phyloP scores from a whole-genome alignment of 1,140 invertebrate species.

The Hylaeus anthracinus region DNA sequence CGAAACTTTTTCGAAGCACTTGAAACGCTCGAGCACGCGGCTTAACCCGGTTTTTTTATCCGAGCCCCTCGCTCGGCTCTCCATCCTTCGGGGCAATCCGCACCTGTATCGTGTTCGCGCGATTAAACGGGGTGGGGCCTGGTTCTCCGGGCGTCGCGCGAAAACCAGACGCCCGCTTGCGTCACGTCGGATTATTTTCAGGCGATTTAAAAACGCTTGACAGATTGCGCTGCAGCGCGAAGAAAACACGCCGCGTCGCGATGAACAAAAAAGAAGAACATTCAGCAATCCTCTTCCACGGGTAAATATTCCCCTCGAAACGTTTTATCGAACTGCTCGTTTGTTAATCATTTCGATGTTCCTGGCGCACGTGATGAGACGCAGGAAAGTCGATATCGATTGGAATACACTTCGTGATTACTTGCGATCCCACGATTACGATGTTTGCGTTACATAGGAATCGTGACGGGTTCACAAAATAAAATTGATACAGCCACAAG shows the following conservation, averaged over 20 bases:
- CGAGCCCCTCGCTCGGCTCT: not conserved
- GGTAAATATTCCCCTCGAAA: no score
- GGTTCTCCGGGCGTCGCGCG: not conserved
- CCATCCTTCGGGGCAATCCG: not conserved
- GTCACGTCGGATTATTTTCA: conserved; percentile 59
- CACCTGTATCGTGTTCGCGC: conserved; percentile 8
- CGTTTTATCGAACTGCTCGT: no score
- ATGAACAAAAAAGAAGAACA: not conserved
- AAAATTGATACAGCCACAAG: no score
- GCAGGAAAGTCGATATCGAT: no score
- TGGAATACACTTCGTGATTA: no score
- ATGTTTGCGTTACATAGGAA: no score
- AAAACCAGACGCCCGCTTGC: conserved; percentile 49
- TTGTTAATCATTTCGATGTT: no score
- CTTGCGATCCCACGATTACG: no score
- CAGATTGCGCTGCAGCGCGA: conserved; percentile 41
- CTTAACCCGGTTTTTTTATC: not conserved
- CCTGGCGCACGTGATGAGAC: no score
- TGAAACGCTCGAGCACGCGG: not conserved
- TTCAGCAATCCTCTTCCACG: not conserved
- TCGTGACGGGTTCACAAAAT: no score
- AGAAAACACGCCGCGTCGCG: conserved; percentile 1
- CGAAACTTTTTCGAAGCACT: not conserved
- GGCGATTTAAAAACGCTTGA: conserved; percentile 57
- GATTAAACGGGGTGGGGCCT: not conserved